phyloP scores from a whole-genome alignment of 2,888 invertebrate species.

The Bombylius discolor region DNA sequence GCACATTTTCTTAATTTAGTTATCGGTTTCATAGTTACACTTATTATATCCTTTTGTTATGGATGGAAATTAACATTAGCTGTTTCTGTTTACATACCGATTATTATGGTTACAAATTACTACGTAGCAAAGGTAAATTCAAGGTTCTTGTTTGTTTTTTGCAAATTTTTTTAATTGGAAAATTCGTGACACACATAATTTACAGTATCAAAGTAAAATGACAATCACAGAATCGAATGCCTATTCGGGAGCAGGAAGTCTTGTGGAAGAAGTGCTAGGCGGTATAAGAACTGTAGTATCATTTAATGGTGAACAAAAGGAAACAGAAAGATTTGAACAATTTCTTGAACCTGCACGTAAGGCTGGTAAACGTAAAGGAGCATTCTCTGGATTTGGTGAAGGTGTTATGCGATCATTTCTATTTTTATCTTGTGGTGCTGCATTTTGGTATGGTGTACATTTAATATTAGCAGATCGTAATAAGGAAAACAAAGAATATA shows the following conservation, averaged over 20 bases:
- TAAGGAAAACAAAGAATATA: conserved; percentile 47
- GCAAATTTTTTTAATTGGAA: not conserved
- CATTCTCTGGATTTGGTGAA: conserved; percentile 56
- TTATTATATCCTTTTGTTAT: conserved; percentile 60
- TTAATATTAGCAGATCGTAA: conserved; percentile 54
- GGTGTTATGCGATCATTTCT: conserved; percentile 61
- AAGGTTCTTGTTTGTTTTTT: not conserved
- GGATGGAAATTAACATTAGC: conserved; percentile 81
- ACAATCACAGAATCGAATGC: conserved; percentile 52
- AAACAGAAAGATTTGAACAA: conserved; percentile 46
- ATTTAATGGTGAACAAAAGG: conserved; percentile 64
- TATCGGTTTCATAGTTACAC: conserved; percentile 40
- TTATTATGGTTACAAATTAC: conserved; percentile 60
- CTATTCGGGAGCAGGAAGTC: conserved; percentile 62
- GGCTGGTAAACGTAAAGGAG: conserved; percentile 50
- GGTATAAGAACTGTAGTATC: conserved; percentile 64
- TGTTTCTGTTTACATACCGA: conserved; percentile 62
- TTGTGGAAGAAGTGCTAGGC: conserved; percentile 64
- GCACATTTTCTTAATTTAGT: conserved; percentile 54
- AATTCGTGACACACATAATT: not conserved
- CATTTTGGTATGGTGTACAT: conserved; percentile 71
- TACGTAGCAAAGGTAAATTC: conserved; percentile 56
- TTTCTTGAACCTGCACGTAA: conserved; percentile 49
- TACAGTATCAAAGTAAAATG: conserved; percentile 50
- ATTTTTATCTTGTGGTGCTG: conserved; percentile 59